Evolutionary conservation across 1,140 invertebrate species (phyloP), one percentile per base, ranked within the genome.

Genomic region (Orchestia grillus): DNA sequence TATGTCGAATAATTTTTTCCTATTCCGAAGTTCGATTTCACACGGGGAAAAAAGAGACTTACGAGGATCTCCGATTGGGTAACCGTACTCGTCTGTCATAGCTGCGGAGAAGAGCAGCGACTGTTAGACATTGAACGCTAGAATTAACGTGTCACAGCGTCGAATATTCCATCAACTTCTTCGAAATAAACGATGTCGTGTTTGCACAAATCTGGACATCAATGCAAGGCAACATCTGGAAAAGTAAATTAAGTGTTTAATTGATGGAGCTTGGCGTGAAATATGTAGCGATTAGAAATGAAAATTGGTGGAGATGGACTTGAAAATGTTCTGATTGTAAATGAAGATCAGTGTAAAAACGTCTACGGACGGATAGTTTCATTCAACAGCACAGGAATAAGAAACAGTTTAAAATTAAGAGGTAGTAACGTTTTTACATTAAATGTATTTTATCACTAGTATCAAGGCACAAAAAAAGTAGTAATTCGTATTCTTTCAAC

Each of bases 61-160:
- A 94, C 92, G 92, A 94, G 92, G 6, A 45, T 94, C 92, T 44
- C 47, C 43, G 92, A 94, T 47, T 44, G 92, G 43, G 36, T 94
- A 94, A 94, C 43, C 43, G 44, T 19, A 94, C 92, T 94, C 44
- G 92, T 94, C 43, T 16, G 92, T 47, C 92, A 94, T 94, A 47
- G 43, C 44, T 94, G 92, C 44, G 44, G 88, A 91, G 88, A 91
- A 11, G 41, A 91, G 44, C 44, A 44, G 23, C 44, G 4, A 91
- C 4, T 15, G 62, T 77, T 77, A 77, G 36, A 77, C 62, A 77
- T 77, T 8, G 28, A 77, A 77, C 62, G 28, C 28, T 8, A 77
- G 62, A 77, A 77, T 77, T 77, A 3, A 77, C 62, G 11, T 77
- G 62, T 15, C 28, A 23, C 62, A 36, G 28, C 62, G 11, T 15